Evolutionary conservation across 2,113 vertebrate species (phyloP).

Genomic region (Marmota flaviventris): DNA sequence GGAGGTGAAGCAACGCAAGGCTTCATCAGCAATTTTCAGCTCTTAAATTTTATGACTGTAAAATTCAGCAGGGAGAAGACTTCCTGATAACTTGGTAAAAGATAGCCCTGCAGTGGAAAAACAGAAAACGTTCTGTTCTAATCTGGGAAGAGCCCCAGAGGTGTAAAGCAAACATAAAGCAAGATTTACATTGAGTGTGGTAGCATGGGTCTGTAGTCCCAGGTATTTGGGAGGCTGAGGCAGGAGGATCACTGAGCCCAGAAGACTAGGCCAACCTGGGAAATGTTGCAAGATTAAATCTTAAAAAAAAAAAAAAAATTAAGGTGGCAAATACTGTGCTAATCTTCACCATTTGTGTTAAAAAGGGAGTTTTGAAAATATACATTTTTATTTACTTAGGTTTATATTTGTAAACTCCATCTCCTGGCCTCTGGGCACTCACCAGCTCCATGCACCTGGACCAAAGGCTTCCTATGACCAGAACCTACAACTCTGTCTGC

Average conservation of each 20-base stretch:
- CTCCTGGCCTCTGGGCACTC: background rate
- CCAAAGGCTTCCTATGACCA: background rate
- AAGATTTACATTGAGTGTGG: background rate
- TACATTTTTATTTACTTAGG: background rate
- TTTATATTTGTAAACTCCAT: background rate
- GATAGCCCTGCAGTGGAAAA: background rate
- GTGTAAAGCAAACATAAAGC: background rate
- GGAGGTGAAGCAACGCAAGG: background rate
- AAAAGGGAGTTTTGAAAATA: background rate
- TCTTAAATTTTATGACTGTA: background rate
- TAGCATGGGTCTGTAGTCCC: background rate
- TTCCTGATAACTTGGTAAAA: background rate
- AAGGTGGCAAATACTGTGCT: background rate
- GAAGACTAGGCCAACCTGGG: background rate
- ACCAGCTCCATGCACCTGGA: background rate
- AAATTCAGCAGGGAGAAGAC: background rate
- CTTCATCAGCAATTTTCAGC: background rate
- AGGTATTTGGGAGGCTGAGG: background rate
- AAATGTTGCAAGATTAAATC: background rate
- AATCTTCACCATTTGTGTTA: background rate
- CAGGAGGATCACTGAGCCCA: background rate
- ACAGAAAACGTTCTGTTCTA: background rate
- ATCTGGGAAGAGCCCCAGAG: background rate
- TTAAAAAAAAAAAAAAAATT: background rate
- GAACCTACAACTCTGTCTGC: background rate